Conservation (phyloP, 2,113 vertebrate genomes). For the Petaurus breviceps region DNA sequence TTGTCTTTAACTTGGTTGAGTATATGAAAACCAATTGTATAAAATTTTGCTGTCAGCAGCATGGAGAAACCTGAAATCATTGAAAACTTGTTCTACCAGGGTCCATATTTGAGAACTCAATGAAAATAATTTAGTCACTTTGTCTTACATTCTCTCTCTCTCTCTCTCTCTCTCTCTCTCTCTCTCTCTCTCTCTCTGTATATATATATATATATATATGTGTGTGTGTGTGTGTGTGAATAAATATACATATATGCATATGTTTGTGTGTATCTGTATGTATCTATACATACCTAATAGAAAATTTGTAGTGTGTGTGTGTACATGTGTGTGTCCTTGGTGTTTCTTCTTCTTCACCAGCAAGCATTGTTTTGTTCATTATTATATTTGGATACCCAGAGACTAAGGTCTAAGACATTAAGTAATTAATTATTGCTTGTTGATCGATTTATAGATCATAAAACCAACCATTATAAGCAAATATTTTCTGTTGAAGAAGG, state of each 20-base stretch:
- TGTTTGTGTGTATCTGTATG: background rate
- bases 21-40: conserved; percentile 15
- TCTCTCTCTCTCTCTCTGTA: too few species aligned
- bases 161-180: too few species aligned
- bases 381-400: background rate
- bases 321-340: too few species aligned
- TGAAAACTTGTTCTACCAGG: background rate
- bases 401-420: background rate
- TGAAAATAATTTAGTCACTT: background rate
- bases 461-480: conserved; percentile 7
- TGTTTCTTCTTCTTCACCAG: background rate
- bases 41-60: conserved; percentile 7
- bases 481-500: background rate
- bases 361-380: background rate
- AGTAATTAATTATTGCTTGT: too few species aligned
- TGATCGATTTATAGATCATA: background rate
- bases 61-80: background rate
- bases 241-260: too few species aligned
- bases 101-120: background rate
- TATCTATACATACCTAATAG: background rate
- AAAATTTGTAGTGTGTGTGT: too few species aligned
- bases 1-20: conserved; percentile 8
- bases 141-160: background rate
- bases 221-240: too few species aligned
- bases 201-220: too few species aligned